Conservation (phyloP, 2,113 vertebrate species). For the Dipodomys merriami region DNA sequence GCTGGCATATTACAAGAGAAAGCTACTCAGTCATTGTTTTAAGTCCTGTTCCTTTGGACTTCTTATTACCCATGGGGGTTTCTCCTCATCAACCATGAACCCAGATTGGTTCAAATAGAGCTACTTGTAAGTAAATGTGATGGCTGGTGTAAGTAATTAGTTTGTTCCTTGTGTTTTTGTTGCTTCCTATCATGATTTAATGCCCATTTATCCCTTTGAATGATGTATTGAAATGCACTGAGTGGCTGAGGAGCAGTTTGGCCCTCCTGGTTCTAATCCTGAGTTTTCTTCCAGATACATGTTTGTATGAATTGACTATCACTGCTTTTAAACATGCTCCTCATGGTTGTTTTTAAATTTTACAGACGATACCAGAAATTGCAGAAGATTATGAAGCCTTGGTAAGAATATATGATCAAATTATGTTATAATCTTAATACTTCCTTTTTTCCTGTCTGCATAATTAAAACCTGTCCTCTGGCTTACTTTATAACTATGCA, state of each 20-base stretch:
- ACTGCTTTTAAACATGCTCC: conserved; percentile 54
- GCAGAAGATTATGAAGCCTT: conserved; percentile 99
- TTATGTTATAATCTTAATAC: conserved; percentile 78
- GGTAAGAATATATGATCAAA: conserved; percentile 92
- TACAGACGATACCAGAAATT: conserved; percentile 99
- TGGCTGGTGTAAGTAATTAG: background rate
- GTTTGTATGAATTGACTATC: background rate
- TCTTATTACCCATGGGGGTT: background rate
- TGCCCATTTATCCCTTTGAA: background rate
- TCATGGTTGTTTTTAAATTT: conserved; percentile 94
- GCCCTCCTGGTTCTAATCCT: background rate
- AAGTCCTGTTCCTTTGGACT: background rate
- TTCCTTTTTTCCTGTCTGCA: conserved; percentile 81
- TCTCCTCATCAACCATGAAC: too few species aligned
- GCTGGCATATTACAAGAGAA: background rate
- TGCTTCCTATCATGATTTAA: background rate
- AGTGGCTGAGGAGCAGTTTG: background rate
- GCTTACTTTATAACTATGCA: conserved; percentile 1
- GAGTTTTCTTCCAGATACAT: background rate
- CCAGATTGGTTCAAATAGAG: background rate
- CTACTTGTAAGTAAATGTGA: background rate
- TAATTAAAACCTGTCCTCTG: conserved; percentile 1
- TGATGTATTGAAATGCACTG: background rate
- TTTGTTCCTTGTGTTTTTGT: background rate
- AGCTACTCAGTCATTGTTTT: background rate